A percentile compares a stretch with the other conserved stretches of the same genome.
Evolutionary conservation across 30 jellyfish, hydroid and myxozoan species (phyloP).

Genomic region (Mastigias papua): DNA sequence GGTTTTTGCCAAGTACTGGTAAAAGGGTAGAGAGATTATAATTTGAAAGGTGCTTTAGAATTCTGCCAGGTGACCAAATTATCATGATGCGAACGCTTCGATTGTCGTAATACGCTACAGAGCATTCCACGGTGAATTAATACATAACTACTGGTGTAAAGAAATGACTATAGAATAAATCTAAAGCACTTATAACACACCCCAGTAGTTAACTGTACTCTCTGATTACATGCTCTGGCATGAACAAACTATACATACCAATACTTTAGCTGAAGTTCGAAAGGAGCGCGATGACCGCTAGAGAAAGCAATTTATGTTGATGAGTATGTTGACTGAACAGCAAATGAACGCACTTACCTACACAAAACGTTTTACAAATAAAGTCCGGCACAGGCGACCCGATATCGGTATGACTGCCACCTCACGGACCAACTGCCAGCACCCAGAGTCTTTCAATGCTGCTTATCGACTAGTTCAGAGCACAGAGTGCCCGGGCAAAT

Average conservation of each 20-base stretch:
- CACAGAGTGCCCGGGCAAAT: not conserved
- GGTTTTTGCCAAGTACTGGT: not conserved
- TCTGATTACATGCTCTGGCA: not conserved
- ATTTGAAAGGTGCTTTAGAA: not conserved
- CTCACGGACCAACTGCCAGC: no score
- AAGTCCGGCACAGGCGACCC: not conserved
- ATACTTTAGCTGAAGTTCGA: not conserved
- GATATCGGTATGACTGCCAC: not conserved
- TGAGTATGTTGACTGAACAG: constrained; percentile 11
- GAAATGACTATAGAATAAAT: no score
- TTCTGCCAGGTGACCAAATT: not conserved
- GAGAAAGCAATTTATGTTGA: not conserved
- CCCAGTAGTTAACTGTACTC: no score
- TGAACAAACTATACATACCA: not conserved
- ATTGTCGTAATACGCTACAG: not conserved
- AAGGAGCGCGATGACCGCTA: not conserved
- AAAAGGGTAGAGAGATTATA: not conserved
- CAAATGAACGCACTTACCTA: constrained; percentile 44
- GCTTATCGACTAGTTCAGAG: constrained; percentile 28
- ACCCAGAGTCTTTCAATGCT: no score
- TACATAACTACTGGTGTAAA: not conserved
- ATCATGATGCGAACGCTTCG: not conserved
- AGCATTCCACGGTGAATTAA: not conserved
- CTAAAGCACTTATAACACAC: no score
- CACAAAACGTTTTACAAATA: constrained; percentile 46